Conservation (phyloP, 2,113 vertebrate genomes). For the Archilochus colubris region DNA sequence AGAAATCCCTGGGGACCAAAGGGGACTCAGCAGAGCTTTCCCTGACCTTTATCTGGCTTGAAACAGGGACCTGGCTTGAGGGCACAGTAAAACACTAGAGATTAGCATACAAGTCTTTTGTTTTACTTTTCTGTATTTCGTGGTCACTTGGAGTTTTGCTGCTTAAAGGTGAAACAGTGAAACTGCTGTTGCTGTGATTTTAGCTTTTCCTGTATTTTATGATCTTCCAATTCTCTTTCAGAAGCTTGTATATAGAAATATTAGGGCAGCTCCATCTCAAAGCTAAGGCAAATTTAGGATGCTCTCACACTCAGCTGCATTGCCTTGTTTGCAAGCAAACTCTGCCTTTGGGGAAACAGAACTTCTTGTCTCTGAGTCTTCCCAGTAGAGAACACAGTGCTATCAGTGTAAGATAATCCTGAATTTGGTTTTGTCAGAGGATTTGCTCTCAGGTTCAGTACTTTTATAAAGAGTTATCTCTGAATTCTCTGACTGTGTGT, state of each 20-base stretch:
- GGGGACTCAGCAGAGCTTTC: neutral
- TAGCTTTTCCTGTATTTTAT: neutral
- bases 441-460: neutral
- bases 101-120: neutral
- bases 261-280: neutral
- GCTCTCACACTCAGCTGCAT: rapidly evolving
- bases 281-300: neutral
- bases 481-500: neutral
- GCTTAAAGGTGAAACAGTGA: neutral
- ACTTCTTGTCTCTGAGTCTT: neutral
- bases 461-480: neutral
- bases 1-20: neutral
- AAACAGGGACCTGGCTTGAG: neutral
- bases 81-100: neutral
- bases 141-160: neutral
- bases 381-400: neutral
- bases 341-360: neutral
- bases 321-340: neutral
- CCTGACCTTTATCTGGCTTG: neutral
- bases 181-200: neutral
- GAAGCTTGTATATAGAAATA: neutral
- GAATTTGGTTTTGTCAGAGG: neutral
- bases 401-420: neutral
- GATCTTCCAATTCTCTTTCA: neutral
- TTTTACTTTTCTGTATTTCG: neutral